phyloP scores from a whole-genome alignment of 2,797 vertebrate genomes.

The Intellagama lesueurii region DNA sequence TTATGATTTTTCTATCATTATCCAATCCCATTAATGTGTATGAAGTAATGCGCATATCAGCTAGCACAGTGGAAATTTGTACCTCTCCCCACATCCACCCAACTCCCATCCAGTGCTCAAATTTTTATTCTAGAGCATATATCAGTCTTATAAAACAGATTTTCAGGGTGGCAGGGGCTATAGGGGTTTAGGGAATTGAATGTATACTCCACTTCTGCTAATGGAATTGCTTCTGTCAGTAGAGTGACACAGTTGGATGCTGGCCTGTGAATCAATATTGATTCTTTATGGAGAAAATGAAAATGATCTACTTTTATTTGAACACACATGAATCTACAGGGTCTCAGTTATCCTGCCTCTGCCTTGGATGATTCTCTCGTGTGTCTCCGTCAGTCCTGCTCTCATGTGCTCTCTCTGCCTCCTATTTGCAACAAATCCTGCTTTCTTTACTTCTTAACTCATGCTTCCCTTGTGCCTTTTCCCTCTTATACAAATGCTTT shows the following conservation, averaged over 20 bases:
- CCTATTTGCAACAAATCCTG: not conserved
- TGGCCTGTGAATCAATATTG: not conserved
- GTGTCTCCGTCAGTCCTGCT: not conserved
- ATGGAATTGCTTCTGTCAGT: no score
- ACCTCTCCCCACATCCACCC: no score
- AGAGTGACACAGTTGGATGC: no score
- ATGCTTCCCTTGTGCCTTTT: not conserved
- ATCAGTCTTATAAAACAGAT: no score
- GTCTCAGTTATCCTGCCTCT: no score
- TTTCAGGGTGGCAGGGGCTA: no score
- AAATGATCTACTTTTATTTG: not conserved
- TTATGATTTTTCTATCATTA: fast-evolving
- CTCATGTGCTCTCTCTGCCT: not conserved
- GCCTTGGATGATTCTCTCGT: not conserved
- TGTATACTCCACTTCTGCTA: no score
- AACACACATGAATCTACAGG: not conserved
- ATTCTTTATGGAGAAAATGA: not conserved
- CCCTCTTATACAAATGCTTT: not conserved
- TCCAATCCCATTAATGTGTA: not conserved
- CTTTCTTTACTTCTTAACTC: not conserved
- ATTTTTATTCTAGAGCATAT: no score
- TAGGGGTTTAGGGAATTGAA: no score
- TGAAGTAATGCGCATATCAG: not conserved
- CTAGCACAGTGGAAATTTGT: no score
- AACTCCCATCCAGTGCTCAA: no score